Conservation (phyloP, 2,888 invertebrate species). For the Apamea sordens region DNA sequence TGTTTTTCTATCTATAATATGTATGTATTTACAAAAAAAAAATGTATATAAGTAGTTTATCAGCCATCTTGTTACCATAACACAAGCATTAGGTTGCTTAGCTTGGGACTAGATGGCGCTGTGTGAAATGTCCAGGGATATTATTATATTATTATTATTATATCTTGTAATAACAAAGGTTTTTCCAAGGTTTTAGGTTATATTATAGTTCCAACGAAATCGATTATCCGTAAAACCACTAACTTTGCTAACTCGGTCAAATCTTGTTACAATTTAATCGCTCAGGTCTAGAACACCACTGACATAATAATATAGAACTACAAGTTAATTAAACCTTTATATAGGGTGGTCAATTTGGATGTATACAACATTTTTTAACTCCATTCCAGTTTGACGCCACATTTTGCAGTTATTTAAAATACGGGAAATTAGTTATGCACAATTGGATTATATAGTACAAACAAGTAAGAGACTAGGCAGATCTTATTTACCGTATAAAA, state of each 20-base stretch:
- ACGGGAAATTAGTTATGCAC: not conserved
- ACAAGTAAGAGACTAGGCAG: not conserved
- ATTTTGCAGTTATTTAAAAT: not conserved
- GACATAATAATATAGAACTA: slow-evolving; percentile 6
- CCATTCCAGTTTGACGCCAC: not conserved
- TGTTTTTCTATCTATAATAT: too few species aligned
- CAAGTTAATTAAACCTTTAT: slow-evolving; percentile 35
- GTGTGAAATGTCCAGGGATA: too few species aligned
- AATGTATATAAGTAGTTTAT: too few species aligned
- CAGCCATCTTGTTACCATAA: too few species aligned
- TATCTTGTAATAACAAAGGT: not conserved
- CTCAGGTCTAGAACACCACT: not conserved
- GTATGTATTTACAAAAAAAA: too few species aligned
- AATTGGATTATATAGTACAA: not conserved
- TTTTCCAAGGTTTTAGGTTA: not conserved
- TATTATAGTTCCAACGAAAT: not conserved
- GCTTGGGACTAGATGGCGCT: too few species aligned
- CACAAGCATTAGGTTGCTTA: too few species aligned
- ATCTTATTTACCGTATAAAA: not conserved
- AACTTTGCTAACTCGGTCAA: not conserved
- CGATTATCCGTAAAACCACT: not conserved
- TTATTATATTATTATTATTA: too few species aligned
- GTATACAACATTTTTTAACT: not conserved
- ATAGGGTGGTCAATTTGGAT: not conserved
- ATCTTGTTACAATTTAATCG: not conserved